Evolutionary conservation across 2,113 vertebrate species (phyloP), one percentile per base, ranked within the genome.

Genomic region (Peromyscus maniculatus): DNA sequence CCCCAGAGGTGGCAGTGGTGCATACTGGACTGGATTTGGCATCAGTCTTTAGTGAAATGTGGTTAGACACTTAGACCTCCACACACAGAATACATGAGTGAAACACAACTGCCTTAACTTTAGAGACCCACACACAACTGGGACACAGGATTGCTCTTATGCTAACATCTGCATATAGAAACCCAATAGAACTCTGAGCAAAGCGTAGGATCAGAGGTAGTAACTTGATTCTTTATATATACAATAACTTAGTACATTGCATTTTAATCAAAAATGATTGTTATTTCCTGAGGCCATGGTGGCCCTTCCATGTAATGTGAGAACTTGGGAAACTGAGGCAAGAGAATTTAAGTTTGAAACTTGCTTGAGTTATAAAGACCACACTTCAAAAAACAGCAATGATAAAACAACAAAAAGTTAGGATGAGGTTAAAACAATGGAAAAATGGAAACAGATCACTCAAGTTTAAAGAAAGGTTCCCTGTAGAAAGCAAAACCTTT

Each of bases 161-260:
- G 72, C 69, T 94, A 75, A 87, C 15, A 69, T 80, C 87, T 92
- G 17, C 28, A 84, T 86, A 19, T 93, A 95, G 72, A 93, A 93
- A 95, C 69, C 55, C 33, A 91, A 62, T 6, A 92, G 33, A 15
- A 59, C 80, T 55, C 39, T 95, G 71, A 19, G 19, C 1, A 93
- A 97, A 96, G 89, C 8, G 52, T 86, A 88, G 83, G 28, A 62
- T 24, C 82, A 91, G 11, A 91, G 83, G 71, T 36, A 52, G 24
- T 11, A 93, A 19, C 67, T 59, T 87, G 88, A 8, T 24, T 75
- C 6, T 88, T 59, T 92, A 28, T 31, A n/a, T 67, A 16, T 86
- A 17, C 8, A 80, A 12, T 83, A 75, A 69, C 71, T 92, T 89
- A 92, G 66, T 87, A 36, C 21, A 77, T 17, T 93, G 62, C 72